These are phyloP conservation scores for Sylvicola fuscatus DNA, from an alignment of 2,888 invertebrate species.

Conservation along the genomic window DNA sequence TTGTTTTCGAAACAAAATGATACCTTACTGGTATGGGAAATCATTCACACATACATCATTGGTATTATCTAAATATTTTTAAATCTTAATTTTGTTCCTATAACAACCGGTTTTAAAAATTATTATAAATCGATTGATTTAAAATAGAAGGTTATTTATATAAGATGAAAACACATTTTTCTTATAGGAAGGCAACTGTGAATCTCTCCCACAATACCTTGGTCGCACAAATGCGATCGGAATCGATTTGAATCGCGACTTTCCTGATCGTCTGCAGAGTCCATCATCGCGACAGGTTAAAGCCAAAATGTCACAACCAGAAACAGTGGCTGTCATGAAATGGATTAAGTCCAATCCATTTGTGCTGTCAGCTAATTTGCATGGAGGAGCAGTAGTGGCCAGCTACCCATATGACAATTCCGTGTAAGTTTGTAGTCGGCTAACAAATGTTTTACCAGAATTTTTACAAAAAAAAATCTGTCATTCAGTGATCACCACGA, in stretches of 20 bases:
- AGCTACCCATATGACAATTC: conserved; percentile 93
- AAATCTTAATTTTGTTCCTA: no score
- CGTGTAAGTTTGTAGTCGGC: conserved; percentile 31
- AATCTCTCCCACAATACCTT: conserved; percentile 37
- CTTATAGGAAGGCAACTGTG: conserved; percentile 58
- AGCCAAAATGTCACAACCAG: conserved; percentile 47
- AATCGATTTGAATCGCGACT: conserved; percentile 76
- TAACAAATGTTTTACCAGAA: no score
- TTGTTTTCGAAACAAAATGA: no score
- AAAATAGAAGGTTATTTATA: not conserved
- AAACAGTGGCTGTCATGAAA: conserved; percentile 70
- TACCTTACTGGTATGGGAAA: no score
- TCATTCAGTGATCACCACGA: conserved; percentile 27
- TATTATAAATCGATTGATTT: not conserved
- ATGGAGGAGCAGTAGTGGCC: conserved; percentile 93
- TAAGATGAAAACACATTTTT: conserved; percentile 5
- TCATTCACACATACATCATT: no score
- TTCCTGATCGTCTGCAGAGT: conserved; percentile 68
- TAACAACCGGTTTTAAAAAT: not conserved
- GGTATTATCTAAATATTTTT: no score
- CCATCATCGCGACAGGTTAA: conserved; percentile 14
- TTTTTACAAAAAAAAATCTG: no score
- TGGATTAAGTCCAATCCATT: conserved; percentile 79
- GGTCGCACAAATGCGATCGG: conserved; percentile 68
- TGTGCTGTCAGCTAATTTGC: conserved; percentile 83